Evolutionary conservation across 1,140 invertebrate species (phyloP), one percentile per base, ranked within the genome.

Genomic region (Leptopilina clavipes): DNA sequence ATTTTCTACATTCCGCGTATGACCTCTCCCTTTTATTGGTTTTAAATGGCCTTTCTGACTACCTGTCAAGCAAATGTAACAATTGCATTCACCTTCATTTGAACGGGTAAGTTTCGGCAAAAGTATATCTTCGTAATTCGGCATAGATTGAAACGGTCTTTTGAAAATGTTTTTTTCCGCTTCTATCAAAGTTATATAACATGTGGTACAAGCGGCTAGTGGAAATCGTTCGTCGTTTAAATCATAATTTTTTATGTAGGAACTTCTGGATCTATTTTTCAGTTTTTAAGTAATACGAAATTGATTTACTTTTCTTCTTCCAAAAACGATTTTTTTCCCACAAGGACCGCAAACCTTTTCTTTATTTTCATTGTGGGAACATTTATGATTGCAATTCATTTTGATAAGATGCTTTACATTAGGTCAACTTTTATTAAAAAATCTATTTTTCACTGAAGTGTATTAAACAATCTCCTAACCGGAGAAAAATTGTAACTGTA

Each of bases 131-230:
- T 44, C 37, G 19, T 65, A 74, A 31, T 74, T 70, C 3, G 44
- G 56, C n/a, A 70, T 70, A 44, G 1, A n/a, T 73, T 54, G 45
- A 17, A 19, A 70, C 7, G 73, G 10, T 40, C 18, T 72, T 18
- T 82, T 37, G 70, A 52, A 54, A 43, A 52, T 31, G 14, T 31
- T 31, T 73, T 73, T 73, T 31, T 56, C 8, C 14, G 48, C 19
- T 54, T 22, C 48, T 5, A 22, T 7, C 56, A 59, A 22, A 59
- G 56, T 59, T 22, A 19, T 12, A 31, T 59, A 31, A 22, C 56
- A 59, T 0, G 56, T 59, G 9, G 6, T 59, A 59, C 56, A 59
- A 59, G 11, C 11, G 18, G 0, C 3, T 54, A 52, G 31, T 73
- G 22, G 52, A 73, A 54, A 73, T 73, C 19, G 19, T 54, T 54